Evolutionary conservation across 2,797 vertebrate genomes (phyloP), one percentile per base, ranked within the genome.

Genomic region (Limosa lapponica): DNA sequence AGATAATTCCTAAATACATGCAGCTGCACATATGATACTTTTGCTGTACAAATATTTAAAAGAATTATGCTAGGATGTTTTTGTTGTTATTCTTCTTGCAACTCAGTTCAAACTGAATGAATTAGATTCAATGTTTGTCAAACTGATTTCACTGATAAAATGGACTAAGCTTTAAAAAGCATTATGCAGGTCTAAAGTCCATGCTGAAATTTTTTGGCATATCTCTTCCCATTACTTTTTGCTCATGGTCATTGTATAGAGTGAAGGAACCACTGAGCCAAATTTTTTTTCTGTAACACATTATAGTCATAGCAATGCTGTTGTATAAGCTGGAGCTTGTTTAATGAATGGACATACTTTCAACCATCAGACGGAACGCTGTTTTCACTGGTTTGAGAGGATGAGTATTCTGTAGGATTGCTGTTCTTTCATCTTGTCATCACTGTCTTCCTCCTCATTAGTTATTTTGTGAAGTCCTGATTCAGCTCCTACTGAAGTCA

Each of bases 301-400:
- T 64, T 70, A 57, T 52, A 82, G 64, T 61, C 20, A 17, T 75
- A 82, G 49, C 43, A 94, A 17, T 95, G 52, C 49, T 19, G 8
- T 69, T 70, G 46, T 37, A 37, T 96, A 54, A 87, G 11, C 55
- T 43, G 54, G 52, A 85, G 27, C 52, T 80, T 96, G 27, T 88
- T 87, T 94, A 95, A 82, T 59, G 82, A 51, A 78, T 66, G 48
- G 51, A 62, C 17, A 4, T 90, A 14, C 59, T 95, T 82, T 87
- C 84, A 85, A 7, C 85, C n/a, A 70, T 96, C 62, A 82, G 70
- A 80, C 28, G 52, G 44, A 94, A 72, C 41, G 6, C 48, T 80
- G 25, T 92, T 96, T 82, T 82, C 70, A 48, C 51, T 91, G 14
- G 30, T 94, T 80, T 95, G 46, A 43, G 44, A 92, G 77, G 73